Evolutionary conservation across 1,140 invertebrate genomes (phyloP), one percentile per base, ranked within the genome.

Genomic region (Venustaconcha ellipsiformis): DNA sequence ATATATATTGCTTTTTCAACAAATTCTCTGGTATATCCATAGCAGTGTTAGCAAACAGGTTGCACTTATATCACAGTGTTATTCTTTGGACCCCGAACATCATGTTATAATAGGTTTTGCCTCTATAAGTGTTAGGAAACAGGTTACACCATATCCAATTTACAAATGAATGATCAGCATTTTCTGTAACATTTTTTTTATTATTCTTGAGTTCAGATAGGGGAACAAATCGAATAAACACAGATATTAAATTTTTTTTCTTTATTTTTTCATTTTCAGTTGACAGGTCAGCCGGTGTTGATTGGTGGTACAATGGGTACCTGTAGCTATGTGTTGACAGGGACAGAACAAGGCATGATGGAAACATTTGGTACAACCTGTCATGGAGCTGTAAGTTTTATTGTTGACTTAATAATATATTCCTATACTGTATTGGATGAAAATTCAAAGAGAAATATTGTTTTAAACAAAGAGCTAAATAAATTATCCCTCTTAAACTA

Each of bases 261-360:
- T 55, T 15, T 55, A 15, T 48, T 15, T 69, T 56, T 17, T 58
- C 0, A 20, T 72, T n/a, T 1, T 60, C 57, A 99, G 90, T 88
- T 99, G 69, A 99, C 96, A 56, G 98, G 99, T 0, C 99, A 99
- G 88, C 99, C 99, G 8, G 98, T 99, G 17, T 91, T 99, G 14
- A 99, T 99, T 88, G 98, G 98, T 67, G 99, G 99, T 66, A 99
- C 98, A 15, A 99, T 99, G 99, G 99, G 99, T 30, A 99, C 99
- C 1, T 99, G 98, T 87, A 99, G 97, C 89, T 99, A 99, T 91
- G 97, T 99, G 6, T 91, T 99, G 17, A 99, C 98, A 57, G 99
- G 97, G 20, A 99, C 98, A 59, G 95, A 98, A 88, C 93, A 95
- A 87, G 98, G 98, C 79, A 99, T 99, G 97, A 91, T 93, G 78